A percentile compares a stretch with the other conserved stretches of the same genome.
These are phyloP conservation scores for Scaptomyza flava DNA, from an alignment of 2,888 invertebrate genomes.

Conservation along the genomic window DNA sequence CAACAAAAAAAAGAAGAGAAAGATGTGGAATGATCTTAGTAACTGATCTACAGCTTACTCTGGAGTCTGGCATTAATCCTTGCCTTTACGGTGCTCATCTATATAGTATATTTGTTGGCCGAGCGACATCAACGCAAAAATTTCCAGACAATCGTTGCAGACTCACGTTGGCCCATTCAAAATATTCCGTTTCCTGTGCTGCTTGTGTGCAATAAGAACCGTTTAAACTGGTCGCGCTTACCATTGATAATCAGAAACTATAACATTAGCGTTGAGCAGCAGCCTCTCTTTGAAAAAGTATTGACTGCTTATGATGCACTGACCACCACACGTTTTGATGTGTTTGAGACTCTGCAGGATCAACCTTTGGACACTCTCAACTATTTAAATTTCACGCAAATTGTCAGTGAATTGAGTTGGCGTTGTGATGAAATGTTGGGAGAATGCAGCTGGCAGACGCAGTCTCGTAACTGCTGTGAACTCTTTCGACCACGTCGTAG, in stretches of 20 bases:
- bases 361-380: conserved; percentile 59
- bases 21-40: fast-evolving
- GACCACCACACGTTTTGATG: conserved; percentile 68
- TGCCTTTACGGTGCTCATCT: conserved; percentile 69
- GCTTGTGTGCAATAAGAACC: conserved; percentile 82
- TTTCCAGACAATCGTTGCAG: conserved; percentile 80
- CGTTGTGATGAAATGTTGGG: conserved; percentile 83
- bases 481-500: conserved; percentile 84
- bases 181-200: conserved; percentile 82
- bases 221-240: conserved; percentile 82
- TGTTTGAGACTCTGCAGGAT: conserved; percentile 34
- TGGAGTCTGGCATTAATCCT: conserved; percentile 70
- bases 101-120: conserved; percentile 68
- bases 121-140: conserved; percentile 65
- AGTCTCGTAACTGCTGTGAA: conserved; percentile 83
- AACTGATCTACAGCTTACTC: conserved; percentile 50
- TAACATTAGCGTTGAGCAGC: conserved; percentile 47
- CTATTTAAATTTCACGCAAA: conserved; percentile 77
- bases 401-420: conserved; percentile 79
- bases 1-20: neutral
- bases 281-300: conserved; percentile 63
- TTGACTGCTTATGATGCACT: conserved; percentile 74
- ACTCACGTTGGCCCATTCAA: conserved; percentile 73
- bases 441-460: conserved; percentile 84
- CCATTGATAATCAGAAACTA: conserved; percentile 58